Base-by-base conservation (phyloP, 2,888 invertebrate species). In the Bombylius discolor region DNA sequence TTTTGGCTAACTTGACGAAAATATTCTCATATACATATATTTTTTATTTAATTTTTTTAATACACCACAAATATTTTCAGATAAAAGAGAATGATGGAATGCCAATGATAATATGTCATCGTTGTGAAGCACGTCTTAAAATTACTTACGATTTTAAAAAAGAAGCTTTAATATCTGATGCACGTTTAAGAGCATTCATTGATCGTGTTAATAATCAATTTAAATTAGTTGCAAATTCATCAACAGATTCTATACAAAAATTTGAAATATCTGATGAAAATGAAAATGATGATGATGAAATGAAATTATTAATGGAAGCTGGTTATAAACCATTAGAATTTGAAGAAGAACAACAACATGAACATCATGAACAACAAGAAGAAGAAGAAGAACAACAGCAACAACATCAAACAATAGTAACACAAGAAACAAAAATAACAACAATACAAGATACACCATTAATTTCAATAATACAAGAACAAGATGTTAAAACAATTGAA, bases 121-220 rank as follows among this genome's bases (percentile, higher is more conserved):
- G 63, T 51, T 70, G 70, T 58, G 52, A 62, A 5, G 49, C 55
- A 5, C 65, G 67, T 5, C 61, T 70, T 4, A 66, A 65, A 58
- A 49, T 68, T 4, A 61, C 68, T 0, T 62, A 66, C 39, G 65
- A 64, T 13, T 70, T 70, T 58, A 63, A 66, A 34, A 64, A 64
- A 44, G 59, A 64, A 12, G 65, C 67, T 1, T 62, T 65, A 23
- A 57, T 62, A 11, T 65, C 70, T 1, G 66, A 69, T 56, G 62
- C 60, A 14, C 67, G 67, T 55, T 54, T 70, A 48, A 64, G 64
- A 45, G 60, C 57, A 13, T 69, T 70, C 55, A 58, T 70, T 5
- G 57, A 55, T 1, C 67, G 68, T 60, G 64, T 68, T 5, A 67
- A 61, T 39, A 62, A 60, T 33, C 67, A 69, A 51, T 68, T 70